Evolutionary conservation across 2,113 vertebrate genomes (phyloP), one percentile per base, ranked within the genome.

Genomic region (Lamprotornis superbus): DNA sequence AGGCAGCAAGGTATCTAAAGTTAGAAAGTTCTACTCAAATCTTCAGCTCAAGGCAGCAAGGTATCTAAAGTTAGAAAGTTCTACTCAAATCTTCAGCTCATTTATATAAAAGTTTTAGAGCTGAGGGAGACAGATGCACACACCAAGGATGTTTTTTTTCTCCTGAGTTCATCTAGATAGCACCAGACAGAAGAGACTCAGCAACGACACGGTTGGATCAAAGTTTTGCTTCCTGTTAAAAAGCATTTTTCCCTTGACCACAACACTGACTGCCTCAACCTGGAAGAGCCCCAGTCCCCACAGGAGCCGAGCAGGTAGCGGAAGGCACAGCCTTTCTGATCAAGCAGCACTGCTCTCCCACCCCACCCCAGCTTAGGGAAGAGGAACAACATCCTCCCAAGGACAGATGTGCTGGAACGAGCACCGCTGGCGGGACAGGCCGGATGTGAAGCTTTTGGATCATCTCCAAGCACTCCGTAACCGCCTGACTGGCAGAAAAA

Each of bases 321-420:
- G 86, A 89, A 44, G 70, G 69, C 44, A 20, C 4, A 2, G 1
- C 30, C 18, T 71, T 90, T 95, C 91, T 52, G 40, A 23, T 9
- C 6, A 15, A 2, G 7, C 69, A 55, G 35, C 5, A 1, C 70
- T n/a, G 7, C 1, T 47, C 65, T 15, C 40, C 33, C 3, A 0
- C 0, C 39, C n/a, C n/a, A n/a, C n/a, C n/a, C 74, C 4, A 3
- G 33, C 18, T 16, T 2, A 39, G 37, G 82, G 61, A 65, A 60
- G 52, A 47, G 78, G 4, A 90, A 56, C 1, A 5, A n/a, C 55
- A 42, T 65, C 74, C 89, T 91, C 91, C 28, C 35, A 39, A 47
- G 84, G 82, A 49, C 71, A 53, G 86, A 77, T 28, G 47, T 7
- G 7, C 68, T 88, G 79, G 18, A 92, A 30, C 8, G 5, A 74